Conservation (phyloP, 2,113 vertebrate species). For the Numenius arquata region DNA sequence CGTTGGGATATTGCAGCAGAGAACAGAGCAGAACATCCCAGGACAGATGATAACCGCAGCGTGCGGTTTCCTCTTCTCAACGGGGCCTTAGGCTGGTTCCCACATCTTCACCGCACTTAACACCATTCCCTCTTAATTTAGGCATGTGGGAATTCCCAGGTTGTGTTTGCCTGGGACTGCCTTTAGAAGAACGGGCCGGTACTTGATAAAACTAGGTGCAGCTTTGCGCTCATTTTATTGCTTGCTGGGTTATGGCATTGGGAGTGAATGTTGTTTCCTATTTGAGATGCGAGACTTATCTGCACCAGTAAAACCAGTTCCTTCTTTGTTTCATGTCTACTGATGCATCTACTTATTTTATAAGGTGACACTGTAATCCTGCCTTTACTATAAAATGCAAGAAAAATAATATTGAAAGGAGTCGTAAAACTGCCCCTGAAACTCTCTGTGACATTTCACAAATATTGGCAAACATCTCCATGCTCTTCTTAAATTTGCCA, state of each 20-base stretch:
- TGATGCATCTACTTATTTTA: background rate
- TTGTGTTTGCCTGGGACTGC: background rate
- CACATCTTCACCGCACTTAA: background rate
- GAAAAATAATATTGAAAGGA: background rate
- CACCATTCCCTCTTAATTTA: background rate
- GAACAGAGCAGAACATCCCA: background rate
- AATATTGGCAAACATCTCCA: background rate
- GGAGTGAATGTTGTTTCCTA: background rate
- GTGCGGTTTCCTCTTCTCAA: background rate
- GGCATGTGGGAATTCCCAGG: background rate
- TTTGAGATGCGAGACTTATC: background rate
- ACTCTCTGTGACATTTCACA: background rate
- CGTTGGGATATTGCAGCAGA: background rate
- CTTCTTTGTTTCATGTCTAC: background rate
- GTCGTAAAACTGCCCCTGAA: background rate
- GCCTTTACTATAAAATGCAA: background rate
- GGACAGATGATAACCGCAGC: accelerated
- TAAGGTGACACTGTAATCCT: background rate
- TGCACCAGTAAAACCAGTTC: background rate
- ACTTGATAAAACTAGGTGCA: background rate
- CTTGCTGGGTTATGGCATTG: background rate
- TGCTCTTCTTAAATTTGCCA: background rate
- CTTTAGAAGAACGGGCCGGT: background rate
- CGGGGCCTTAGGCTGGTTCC: background rate
- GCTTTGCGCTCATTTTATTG: background rate